Conservation (phyloP, 1,140 invertebrate species). For the Cherax destructor region DNA sequence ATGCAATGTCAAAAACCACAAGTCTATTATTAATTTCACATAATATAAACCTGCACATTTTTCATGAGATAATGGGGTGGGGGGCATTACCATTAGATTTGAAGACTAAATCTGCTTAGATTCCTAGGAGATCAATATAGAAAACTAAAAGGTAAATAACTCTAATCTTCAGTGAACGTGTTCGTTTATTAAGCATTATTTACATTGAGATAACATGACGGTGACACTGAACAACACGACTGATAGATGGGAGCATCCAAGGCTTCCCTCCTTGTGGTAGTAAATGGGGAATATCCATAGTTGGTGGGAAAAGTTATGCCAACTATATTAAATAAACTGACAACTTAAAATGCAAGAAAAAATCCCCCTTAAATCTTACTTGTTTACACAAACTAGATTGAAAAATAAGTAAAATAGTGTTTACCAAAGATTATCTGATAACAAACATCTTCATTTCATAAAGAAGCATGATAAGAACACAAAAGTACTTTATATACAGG, state of each 20-base stretch:
- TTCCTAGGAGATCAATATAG: too few species aligned
- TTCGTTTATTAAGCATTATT: conserved; percentile 62
- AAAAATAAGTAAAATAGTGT: background rate
- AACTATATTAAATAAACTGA: background rate
- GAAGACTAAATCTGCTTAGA: too few species aligned
- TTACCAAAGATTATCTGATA: background rate
- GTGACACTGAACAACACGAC: conserved; percentile 62
- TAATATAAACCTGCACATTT: too few species aligned
- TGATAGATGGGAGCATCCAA: conserved; percentile 47
- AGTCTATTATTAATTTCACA: too few species aligned
- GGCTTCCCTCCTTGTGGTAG: conserved; percentile 40
- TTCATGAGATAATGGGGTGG: too few species aligned
- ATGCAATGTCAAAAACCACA: too few species aligned
- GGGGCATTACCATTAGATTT: too few species aligned
- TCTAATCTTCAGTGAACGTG: conserved; percentile 31
- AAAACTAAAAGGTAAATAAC: background rate
- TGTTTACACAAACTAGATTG: background rate
- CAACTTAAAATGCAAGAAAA: background rate
- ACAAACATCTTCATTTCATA: background rate
- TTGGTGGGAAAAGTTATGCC: conserved; percentile 32
- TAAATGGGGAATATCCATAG: conserved; percentile 34
- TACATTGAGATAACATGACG: conserved; percentile 64
- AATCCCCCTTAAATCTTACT: background rate
- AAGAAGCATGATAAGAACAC: conserved; percentile 5
- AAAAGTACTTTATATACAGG: conserved; percentile 2